These are phyloP conservation scores for Labeo rohita DNA, from an alignment of 2,113 vertebrate species.

Conservation along the genomic window DNA sequence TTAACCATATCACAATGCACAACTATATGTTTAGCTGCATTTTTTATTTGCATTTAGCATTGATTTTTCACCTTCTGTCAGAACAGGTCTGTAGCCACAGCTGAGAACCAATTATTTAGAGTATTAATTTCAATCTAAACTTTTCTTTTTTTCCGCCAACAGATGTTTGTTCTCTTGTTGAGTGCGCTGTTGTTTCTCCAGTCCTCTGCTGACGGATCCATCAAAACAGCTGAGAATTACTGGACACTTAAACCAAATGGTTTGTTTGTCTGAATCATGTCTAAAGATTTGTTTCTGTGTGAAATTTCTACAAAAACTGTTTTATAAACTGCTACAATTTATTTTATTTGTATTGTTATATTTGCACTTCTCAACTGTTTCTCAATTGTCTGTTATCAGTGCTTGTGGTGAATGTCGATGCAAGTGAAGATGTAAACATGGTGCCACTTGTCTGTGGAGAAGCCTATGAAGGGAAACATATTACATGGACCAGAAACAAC, in stretches of 20 bases:
- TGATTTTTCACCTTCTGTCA: neutral
- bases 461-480: constrained; percentile 22
- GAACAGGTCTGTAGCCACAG: neutral
- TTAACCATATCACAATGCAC: neutral
- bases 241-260: constrained; percentile 59
- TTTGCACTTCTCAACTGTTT: neutral
- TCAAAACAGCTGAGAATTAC: constrained; percentile 37
- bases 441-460: constrained; percentile 55
- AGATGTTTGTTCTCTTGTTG: constrained; percentile 56
- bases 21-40: neutral
- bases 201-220: neutral
- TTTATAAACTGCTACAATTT: neutral
- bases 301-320: neutral
- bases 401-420: constrained; percentile 49
- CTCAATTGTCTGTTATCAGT: constrained; percentile 27
- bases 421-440: constrained; percentile 11
- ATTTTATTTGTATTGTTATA: neutral
- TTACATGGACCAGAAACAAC: constrained; percentile 50
- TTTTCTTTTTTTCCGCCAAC: constrained; percentile 9
- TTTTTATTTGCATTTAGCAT: neutral
- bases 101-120: neutral
- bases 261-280: constrained; percentile 39
- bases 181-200: constrained; percentile 27
- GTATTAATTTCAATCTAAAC: neutral
- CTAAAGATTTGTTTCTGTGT: neutral